Conservation (phyloP, 2,888 invertebrate species). For the Pammene aurita region DNA sequence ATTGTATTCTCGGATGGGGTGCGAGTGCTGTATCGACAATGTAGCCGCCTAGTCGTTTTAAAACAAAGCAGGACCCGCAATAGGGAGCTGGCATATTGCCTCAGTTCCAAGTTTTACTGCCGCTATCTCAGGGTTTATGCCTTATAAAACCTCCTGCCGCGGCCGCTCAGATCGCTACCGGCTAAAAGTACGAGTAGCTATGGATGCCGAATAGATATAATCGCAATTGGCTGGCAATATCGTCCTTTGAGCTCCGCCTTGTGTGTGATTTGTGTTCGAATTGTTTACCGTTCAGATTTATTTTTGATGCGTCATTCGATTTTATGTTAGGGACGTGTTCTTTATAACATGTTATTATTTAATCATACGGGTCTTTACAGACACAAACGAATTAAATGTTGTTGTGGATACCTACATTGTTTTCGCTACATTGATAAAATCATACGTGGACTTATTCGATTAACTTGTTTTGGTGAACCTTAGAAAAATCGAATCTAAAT, state of each 20-base stretch:
- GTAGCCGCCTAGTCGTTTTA: constrained; percentile 65
- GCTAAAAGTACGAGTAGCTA: constrained; percentile 58
- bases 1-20: constrained; percentile 42
- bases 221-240: constrained; percentile 64
- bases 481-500: too few relatives aligned
- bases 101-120: constrained; percentile 73
- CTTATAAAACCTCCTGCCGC: constrained; percentile 73
- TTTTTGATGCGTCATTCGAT: constrained; percentile 22
- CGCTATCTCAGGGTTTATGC: constrained; percentile 77
- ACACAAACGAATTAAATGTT: neutral
- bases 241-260: constrained; percentile 41
- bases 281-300: constrained; percentile 28
- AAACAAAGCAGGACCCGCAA: constrained; percentile 73
- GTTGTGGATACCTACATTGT: neutral
- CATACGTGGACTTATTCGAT: too few relatives aligned
- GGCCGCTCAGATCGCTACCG: constrained; percentile 61
- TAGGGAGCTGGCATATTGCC: constrained; percentile 76
- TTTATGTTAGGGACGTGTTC: constrained; percentile 25
- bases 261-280: constrained; percentile 30
- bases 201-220: constrained; percentile 63
- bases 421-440: neutral
- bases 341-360: constrained; percentile 16
- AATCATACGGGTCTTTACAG: constrained; percentile 9
- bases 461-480: too few relatives aligned
- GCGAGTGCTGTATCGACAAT: constrained; percentile 52